Conservation (phyloP, 2,888 invertebrate genomes). For the Hirudinaria manillensis region DNA sequence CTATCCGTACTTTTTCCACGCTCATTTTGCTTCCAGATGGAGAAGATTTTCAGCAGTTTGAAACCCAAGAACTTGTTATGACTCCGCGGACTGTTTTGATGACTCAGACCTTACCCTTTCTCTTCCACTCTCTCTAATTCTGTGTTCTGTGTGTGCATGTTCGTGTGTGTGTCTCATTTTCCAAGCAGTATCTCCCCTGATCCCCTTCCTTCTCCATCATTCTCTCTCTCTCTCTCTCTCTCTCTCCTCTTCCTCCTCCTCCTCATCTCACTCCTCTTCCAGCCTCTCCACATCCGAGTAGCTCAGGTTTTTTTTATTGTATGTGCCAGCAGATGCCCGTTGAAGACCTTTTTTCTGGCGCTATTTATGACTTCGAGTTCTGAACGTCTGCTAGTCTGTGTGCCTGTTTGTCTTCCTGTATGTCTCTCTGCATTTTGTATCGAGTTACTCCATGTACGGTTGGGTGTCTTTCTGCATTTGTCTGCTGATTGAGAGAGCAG, state of each 20-base stretch:
- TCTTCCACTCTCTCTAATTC: constrained; percentile 1
- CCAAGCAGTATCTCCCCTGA: not conserved
- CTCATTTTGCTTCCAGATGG: no score
- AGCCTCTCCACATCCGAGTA: not conserved
- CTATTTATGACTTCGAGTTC: no score
- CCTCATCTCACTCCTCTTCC: not conserved
- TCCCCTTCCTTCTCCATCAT: constrained; percentile 2
- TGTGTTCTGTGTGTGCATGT: no score
- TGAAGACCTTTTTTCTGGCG: no score
- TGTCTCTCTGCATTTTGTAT: not conserved
- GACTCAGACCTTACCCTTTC: not conserved
- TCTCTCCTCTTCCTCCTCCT: not conserved
- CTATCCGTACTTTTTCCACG: no score
- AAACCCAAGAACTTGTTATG: constrained; percentile 14
- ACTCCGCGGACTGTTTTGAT: not conserved
- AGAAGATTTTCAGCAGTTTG: not conserved
- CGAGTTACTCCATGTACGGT: not conserved
- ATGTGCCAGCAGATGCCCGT: no score
- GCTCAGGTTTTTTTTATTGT: not conserved
- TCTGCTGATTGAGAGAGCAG: no score
- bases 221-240: constrained; percentile 8
- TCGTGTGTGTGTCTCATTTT: no score
- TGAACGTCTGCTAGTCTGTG: no score
- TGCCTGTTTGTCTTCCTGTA: no score
- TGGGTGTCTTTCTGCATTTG: no score